These are phyloP conservation scores for Hyaena hyaena DNA, from an alignment of 2,113 vertebrate genomes.

Conservation along the genomic window DNA sequence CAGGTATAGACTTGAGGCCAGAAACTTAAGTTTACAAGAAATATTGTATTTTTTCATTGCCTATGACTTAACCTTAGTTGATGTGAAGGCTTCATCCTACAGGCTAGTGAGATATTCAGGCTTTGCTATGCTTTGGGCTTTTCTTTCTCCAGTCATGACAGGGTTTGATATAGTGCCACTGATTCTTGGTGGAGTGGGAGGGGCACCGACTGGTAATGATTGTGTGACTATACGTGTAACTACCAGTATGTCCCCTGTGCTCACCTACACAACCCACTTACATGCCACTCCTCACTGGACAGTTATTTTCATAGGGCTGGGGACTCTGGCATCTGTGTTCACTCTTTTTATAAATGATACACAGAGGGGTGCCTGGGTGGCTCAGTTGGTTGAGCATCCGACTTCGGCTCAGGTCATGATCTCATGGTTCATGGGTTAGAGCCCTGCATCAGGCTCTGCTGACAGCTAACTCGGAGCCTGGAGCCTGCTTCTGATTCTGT, in stretches of 20 bases:
- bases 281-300: not conserved
- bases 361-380: not conserved
- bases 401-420: no score
- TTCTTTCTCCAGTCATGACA: not conserved
- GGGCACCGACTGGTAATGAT: not conserved
- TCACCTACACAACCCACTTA: not conserved
- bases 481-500: no score
- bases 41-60: not conserved
- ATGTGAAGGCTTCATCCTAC: not conserved
- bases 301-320: not conserved
- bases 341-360: not conserved
- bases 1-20: not conserved
- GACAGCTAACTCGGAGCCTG: no score
- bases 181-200: not conserved
- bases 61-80: not conserved
- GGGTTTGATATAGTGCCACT: not conserved
- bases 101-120: not conserved
- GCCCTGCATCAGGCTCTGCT: no score
- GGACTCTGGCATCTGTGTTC: fast-evolving
- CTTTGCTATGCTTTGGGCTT: not conserved
- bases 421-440: no score
- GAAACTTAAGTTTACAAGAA: not conserved
- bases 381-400: no score
- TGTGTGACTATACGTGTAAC: not conserved
- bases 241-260: not conserved